A percentile compares a stretch with the other conserved stretches of the same genome.
phyloP scores from a whole-genome alignment of 2,888 invertebrate species.

The Dromius quadrimaculatus region DNA sequence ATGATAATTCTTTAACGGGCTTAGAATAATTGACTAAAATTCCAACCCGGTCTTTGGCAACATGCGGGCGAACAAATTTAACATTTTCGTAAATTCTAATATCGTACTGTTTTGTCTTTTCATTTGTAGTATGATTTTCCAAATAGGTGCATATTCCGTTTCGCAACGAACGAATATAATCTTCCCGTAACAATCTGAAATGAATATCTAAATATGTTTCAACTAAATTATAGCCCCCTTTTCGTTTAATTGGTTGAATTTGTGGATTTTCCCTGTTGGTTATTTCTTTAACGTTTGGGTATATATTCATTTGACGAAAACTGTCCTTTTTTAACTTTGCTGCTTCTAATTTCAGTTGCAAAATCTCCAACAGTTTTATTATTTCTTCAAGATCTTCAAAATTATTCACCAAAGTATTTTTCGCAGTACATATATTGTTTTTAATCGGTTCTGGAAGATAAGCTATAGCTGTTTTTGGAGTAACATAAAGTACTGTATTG shows the following conservation, averaged over 20 bases:
- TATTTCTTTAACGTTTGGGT: slow-evolving; percentile 65
- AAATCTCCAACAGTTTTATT: not conserved
- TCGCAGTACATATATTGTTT: not conserved
- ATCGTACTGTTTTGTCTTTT: slow-evolving; percentile 17
- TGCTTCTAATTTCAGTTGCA: not conserved
- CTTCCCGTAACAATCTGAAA: slow-evolving; percentile 79
- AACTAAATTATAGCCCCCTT: slow-evolving; percentile 72
- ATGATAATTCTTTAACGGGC: slow-evolving; percentile 58
- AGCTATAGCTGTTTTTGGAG: slow-evolving; percentile 19
- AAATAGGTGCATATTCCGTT: slow-evolving; percentile 68
- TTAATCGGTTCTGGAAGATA: slow-evolving; percentile 21
- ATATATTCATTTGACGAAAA: slow-evolving; percentile 63
- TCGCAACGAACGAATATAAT: slow-evolving; percentile 77
- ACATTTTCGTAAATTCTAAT: slow-evolving; percentile 43
- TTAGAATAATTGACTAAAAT: slow-evolving; percentile 54
- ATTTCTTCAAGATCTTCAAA: not conserved
- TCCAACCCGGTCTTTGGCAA: slow-evolving; percentile 44
- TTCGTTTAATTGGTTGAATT: slow-evolving; percentile 69
- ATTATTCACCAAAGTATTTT: not conserved
- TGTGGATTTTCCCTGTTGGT: slow-evolving; percentile 60
- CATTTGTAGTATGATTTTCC: not conserved
- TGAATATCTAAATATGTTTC: slow-evolving; percentile 81
- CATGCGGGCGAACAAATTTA: slow-evolving; percentile 16
- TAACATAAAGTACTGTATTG: slow-evolving; percentile 11
- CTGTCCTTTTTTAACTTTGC: not conserved